These are phyloP conservation scores for Caenorhabditis inopinata DNA, from an alignment of 1,140 invertebrate species.

Conservation along the genomic window DNA sequence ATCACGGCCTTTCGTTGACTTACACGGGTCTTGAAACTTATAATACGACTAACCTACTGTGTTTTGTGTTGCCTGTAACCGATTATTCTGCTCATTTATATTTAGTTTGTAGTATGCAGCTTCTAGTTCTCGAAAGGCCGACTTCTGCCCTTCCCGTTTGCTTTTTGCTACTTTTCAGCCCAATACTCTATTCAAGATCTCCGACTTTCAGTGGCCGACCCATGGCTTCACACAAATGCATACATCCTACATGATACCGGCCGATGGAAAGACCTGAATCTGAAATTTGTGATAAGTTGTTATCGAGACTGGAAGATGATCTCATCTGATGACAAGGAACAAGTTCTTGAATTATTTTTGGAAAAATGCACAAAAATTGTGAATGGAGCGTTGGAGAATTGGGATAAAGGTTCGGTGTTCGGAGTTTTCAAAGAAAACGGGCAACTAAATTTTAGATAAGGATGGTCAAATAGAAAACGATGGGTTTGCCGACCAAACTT, in stretches of 20 bases:
- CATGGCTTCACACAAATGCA: slow-evolving; percentile 80
- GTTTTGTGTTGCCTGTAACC: not conserved
- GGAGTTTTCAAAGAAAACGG: slow-evolving; percentile 71
- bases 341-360: not conserved
- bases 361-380: slow-evolving; percentile 20
- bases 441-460: slow-evolving; percentile 72
- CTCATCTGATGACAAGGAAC: not conserved
- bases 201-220: slow-evolving; percentile 75
- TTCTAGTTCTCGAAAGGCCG: not conserved
- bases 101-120: not conserved
- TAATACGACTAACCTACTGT: too few relatives aligned
- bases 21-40: not conserved
- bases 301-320: slow-evolving; percentile 38
- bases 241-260: slow-evolving; percentile 87
- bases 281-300: slow-evolving; percentile 77
- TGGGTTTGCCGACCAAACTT: slow-evolving; percentile 86
- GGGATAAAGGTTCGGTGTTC: slow-evolving; percentile 7
- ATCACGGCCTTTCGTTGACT: not conserved
- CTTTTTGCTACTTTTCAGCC: slow-evolving; percentile 1
- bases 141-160: not conserved
- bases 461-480: slow-evolving; percentile 83
- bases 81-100: not conserved
- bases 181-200: not conserved
- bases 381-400: not conserved
- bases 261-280: slow-evolving; percentile 86